These are phyloP conservation scores for Hyposoter dolosus DNA, from an alignment of 2,888 invertebrate species.

Conservation along the genomic window DNA sequence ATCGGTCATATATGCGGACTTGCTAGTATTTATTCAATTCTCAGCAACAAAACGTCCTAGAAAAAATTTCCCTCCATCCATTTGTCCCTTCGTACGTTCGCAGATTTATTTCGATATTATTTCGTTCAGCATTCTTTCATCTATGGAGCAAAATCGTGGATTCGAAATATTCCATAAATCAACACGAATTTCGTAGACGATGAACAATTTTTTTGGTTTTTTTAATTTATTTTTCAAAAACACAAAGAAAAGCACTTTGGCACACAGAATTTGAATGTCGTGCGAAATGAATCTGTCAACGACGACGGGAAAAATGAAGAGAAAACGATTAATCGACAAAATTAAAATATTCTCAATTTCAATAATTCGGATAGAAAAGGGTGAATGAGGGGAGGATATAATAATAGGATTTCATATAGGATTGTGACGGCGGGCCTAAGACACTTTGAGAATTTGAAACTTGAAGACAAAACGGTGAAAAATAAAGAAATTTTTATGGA, in stretches of 20 bases:
- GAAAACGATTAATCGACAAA: constrained; percentile 18
- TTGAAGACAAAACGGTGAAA: constrained; percentile 59
- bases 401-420: constrained; percentile 50
- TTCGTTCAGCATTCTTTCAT: constrained; percentile 35
- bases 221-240: neutral
- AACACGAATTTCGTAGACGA: neutral
- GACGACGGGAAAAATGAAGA: constrained; percentile 8
- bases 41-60: constrained; percentile 60
- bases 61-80: constrained; percentile 44
- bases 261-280: constrained; percentile 42
- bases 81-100: constrained; percentile 14
- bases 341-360: constrained; percentile 40
- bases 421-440: constrained; percentile 58
- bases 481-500: constrained; percentile 8
- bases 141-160: neutral
- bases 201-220: neutral
- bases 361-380: constrained; percentile 27
- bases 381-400: constrained; percentile 21
- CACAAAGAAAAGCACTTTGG: constrained; percentile 22
- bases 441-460: constrained; percentile 52
- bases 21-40: constrained; percentile 51
- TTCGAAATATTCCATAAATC: neutral
- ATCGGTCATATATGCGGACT: constrained; percentile 22
- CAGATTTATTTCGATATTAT: constrained; percentile 30
- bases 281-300: constrained; percentile 37